Evolutionary conservation across 2,797 vertebrate species (phyloP), one percentile per base, ranked within the genome.

Genomic region (Picus viridis): DNA sequence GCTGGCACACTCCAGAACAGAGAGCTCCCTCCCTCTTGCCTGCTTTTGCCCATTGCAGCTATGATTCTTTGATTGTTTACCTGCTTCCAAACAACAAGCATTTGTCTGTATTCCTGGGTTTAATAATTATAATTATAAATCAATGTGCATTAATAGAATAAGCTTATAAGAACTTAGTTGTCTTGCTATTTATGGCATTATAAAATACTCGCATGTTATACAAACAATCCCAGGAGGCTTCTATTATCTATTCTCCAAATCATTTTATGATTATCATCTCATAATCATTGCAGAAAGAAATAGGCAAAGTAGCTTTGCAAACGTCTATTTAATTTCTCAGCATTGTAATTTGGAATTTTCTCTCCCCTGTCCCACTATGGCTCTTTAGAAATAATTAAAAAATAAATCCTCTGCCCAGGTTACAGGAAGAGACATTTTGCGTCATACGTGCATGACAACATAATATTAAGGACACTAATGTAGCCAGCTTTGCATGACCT

Each of bases 71-170:
- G 62, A 91, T 71, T 71, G 65, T 71, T 93, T 69, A 92, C 83
- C 88, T 95, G 69, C 64, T 88, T 93, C 61, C 65, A 90, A 88
- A 88, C 32, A 92, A 62, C 45, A 86, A 49, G 19, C 68, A 92
- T 87, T 92, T 89, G 39, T 92, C 85, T 90, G 56, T 59, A 91
- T 93, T 93, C 59, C 62, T 83, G 27, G 47, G 62, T 20, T 83
- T 89, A 84, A 89, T 91, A 92, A 89, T 92, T 95, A 81, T 88
- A 95, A 94, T 92, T 92, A 86, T 95, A 94, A 96, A 96, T 96
- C 90, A 93, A 89, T 84, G 34, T 77, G 54, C 47, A 90, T 93
- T 95, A 94, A 92, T 92, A 95, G 91, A 93, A 87, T 90, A 94
- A 89, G 47, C 85, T 89, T 90, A 27, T 83, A 90, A 76, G 68